phyloP scores from a whole-genome alignment of 2,888 invertebrate genomes.

The Kryphioiulus occultus region DNA sequence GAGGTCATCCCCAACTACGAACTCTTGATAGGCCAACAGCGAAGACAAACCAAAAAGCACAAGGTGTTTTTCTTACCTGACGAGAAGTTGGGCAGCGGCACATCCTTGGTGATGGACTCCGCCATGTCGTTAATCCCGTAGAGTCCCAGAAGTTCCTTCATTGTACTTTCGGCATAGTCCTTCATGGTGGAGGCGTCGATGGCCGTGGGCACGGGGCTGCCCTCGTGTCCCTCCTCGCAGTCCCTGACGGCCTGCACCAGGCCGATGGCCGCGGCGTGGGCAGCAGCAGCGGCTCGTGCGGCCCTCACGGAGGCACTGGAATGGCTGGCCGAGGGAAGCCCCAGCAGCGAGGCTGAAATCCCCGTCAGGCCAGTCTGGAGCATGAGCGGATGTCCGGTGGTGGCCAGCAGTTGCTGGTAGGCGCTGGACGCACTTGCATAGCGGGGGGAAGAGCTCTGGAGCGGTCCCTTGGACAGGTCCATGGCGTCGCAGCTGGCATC shows the following conservation, averaged over 20 bases:
- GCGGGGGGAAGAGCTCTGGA: conserved; percentile 25
- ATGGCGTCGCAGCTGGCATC: conserved; percentile 51
- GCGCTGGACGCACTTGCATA: conserved; percentile 39
- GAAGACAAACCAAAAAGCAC: neutral
- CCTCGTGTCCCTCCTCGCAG: conserved; percentile 49
- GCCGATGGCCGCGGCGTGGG: conserved; percentile 54
- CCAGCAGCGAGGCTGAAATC: conserved; percentile 54
- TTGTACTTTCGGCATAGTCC: conserved; percentile 80
- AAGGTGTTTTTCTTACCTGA: conserved; percentile 66
- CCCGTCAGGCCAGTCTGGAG: conserved; percentile 43
- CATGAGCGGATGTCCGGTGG: neutral
- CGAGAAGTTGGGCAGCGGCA: conserved; percentile 74
- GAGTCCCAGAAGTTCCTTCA: conserved; percentile 78
- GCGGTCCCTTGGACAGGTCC: conserved; percentile 52
- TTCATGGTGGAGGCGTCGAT: conserved; percentile 71
- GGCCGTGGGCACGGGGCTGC: conserved; percentile 22
- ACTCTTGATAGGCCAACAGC: too few relatives aligned
- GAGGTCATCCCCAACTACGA: too few relatives aligned
- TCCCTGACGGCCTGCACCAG: conserved; percentile 51
- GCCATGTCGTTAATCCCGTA: conserved; percentile 78
- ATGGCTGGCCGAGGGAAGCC: conserved; percentile 47
- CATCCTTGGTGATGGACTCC: conserved; percentile 71
- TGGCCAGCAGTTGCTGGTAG: conserved; percentile 27
- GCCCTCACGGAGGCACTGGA: conserved; percentile 53
- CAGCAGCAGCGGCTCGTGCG: conserved; percentile 53